These are phyloP conservation scores for Grallaria varia DNA, from an alignment of 2,113 vertebrate genomes.

Conservation along the genomic window DNA sequence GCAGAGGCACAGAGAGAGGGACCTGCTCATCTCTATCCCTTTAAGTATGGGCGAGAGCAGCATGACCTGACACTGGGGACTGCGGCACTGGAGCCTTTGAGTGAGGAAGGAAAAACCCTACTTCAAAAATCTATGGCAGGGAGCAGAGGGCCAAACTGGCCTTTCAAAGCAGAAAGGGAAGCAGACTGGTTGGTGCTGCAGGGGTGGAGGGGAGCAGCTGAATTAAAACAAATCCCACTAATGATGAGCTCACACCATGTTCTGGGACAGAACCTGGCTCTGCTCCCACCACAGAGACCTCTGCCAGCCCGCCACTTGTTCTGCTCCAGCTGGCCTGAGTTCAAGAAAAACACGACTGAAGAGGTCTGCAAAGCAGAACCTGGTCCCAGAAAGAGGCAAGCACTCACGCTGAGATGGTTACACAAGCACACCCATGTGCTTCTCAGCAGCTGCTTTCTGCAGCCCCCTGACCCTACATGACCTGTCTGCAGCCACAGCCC, in stretches of 20 bases:
- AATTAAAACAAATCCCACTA: neutral
- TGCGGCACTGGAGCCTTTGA: neutral
- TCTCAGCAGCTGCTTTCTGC: neutral
- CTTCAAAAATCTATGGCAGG: rapidly evolving
- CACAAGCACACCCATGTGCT: neutral
- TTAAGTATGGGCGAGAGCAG: neutral
- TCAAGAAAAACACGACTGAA: neutral
- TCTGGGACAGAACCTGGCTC: neutral
- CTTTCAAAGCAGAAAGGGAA: neutral
- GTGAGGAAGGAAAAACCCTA: neutral
- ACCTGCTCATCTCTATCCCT: neutral
- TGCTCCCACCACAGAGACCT: neutral
- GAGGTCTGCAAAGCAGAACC: neutral
- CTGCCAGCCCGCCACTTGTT: neutral
- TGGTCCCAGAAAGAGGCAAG: neutral
- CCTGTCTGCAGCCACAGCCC: neutral
- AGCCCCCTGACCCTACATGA: neutral
- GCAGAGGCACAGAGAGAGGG: neutral
- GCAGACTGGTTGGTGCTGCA: neutral
- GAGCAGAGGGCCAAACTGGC: rapidly evolving
- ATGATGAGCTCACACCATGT: rapidly evolving
- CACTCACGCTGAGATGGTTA: neutral
- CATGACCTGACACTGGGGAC: neutral
- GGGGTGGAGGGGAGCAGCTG: neutral
- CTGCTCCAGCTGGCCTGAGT: neutral